Evolutionary conservation across 1,140 invertebrate genomes (phyloP), one percentile per base, ranked within the genome.

Genomic region (Wiebesia pumilae): DNA sequence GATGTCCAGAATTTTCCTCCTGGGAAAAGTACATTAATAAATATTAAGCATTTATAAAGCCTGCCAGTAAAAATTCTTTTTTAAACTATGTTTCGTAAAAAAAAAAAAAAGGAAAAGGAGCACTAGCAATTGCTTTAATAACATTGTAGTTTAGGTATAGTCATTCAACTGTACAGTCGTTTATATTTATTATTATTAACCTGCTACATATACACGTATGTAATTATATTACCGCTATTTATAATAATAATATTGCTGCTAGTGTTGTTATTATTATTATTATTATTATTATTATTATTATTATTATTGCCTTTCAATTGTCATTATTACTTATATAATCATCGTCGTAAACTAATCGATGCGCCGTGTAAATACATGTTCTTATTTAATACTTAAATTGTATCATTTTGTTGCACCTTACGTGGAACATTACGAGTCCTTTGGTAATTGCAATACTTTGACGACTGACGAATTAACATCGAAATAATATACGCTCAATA

Each of bases 351-450:
- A 81, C 84, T 88, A 40, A 81, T 65, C 71, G 79, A 85, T 81
- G 84, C 80, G 88, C 80, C 88, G 83, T 90, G 89, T 90, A 89
- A 90, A 89, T 90, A 90, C 90, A 91, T 88, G 88, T 90, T 89
- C 90, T 90, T 90, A 88, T 90, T 90, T 87, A 86, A 89, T 84
- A 88, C 71, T 79, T 67, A 47, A 82, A 86, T 75, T 54, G 79
- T 86, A 82, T 82, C 40, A 40, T 86, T 86, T 83, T 82, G 24
- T 82, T 71, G 38, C 73, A 86, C 73, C 33, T 83, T 69, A n/a
- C 47, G 75, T 75, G 33, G 30, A 54, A 58, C 30, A 9, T 27
- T 2, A 38, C 2, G 24, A 51, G 9, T 71, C 27, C 54, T 54
- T 69, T 33, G 7, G 9, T n/a, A 81, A 81, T 81, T 47, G 47